These are phyloP conservation scores for Isotomurus palustris DNA, from an alignment of 2,888 invertebrate species.

Conservation along the genomic window DNA sequence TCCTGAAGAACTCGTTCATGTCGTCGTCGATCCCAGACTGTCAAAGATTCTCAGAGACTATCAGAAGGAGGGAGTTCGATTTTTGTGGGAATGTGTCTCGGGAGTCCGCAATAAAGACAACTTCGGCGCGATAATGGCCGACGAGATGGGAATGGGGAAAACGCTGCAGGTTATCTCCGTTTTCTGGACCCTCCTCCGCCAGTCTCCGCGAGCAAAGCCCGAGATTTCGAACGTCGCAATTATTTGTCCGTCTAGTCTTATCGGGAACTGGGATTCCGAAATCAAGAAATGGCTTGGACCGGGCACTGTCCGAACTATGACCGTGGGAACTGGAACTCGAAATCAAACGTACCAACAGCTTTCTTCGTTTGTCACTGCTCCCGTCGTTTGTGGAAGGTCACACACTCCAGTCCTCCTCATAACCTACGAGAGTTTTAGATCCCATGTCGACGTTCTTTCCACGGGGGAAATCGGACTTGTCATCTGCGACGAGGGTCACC, in stretches of 20 bases:
- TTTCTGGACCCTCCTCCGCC: slow-evolving; percentile 87
- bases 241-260: slow-evolving; percentile 94
- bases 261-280: slow-evolving; percentile 99
- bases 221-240: slow-evolving; percentile 75
- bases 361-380: slow-evolving; percentile 65
- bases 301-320: slow-evolving; percentile 73
- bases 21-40: slow-evolving; percentile 92
- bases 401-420: slow-evolving; percentile 92
- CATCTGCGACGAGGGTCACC: slow-evolving; percentile 98
- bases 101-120: slow-evolving; percentile 80
- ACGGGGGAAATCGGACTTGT: slow-evolving; percentile 89
- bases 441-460: slow-evolving; percentile 84
- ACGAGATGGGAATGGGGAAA: slow-evolving; percentile 98
- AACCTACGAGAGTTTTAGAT: slow-evolving; percentile 96
- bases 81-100: slow-evolving; percentile 98
- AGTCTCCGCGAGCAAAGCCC: slow-evolving; percentile 87
- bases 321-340: slow-evolving; percentile 83
- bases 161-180: slow-evolving; percentile 96
- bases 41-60: slow-evolving; percentile 89
- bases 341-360: slow-evolving; percentile 76
- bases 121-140: slow-evolving; percentile 98
- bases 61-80: slow-evolving; percentile 97
- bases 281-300: slow-evolving; percentile 93
- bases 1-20: slow-evolving; percentile 68
- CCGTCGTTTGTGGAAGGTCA: slow-evolving; percentile 69